Percentiles rank a stretch among this genome's conserved stretches.
Conservation (phyloP, 2,113 vertebrate genomes). For the Nymphicus hollandicus region DNA sequence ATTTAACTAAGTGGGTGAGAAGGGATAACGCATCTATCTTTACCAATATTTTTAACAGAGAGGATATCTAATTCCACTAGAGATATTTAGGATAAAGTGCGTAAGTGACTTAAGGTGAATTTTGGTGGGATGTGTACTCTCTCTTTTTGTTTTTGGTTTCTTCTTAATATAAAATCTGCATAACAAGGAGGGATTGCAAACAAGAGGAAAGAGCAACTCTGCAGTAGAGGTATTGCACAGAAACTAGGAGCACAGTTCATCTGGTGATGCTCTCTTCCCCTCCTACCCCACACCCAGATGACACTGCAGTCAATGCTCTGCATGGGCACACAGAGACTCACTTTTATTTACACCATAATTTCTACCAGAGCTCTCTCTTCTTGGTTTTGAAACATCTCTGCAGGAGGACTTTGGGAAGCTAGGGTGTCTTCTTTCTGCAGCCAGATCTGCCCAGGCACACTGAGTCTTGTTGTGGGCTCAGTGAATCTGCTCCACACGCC, state of each 20-base stretch:
- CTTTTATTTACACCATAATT: not conserved
- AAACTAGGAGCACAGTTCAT: not conserved
- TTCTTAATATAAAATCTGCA: not conserved
- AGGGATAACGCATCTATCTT: not conserved
- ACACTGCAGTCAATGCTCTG: not conserved
- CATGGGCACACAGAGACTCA: not conserved
- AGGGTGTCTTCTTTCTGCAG: not conserved
- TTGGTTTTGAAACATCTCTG: not conserved
- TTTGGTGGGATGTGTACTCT: not conserved
- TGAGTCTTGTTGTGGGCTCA: not conserved
- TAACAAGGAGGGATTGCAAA: not conserved
- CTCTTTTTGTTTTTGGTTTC: not conserved
- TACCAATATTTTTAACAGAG: not conserved
- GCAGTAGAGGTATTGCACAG: accelerated
- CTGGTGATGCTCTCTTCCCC: not conserved
- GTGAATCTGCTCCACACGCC: not conserved
- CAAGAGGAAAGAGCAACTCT: not conserved
- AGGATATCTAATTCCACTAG: not conserved
- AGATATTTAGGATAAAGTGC: not conserved
- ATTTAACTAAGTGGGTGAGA: not conserved
- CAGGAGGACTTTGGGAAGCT: not conserved
- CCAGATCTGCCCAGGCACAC: accelerated
- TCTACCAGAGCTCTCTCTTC: not conserved
- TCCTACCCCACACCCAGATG: not conserved
- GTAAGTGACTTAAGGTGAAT: not conserved